Percentiles rank a stretch among this genome's conserved stretches.
phyloP scores from a whole-genome alignment of 2,113 vertebrate species.

The Origma solitaria region DNA sequence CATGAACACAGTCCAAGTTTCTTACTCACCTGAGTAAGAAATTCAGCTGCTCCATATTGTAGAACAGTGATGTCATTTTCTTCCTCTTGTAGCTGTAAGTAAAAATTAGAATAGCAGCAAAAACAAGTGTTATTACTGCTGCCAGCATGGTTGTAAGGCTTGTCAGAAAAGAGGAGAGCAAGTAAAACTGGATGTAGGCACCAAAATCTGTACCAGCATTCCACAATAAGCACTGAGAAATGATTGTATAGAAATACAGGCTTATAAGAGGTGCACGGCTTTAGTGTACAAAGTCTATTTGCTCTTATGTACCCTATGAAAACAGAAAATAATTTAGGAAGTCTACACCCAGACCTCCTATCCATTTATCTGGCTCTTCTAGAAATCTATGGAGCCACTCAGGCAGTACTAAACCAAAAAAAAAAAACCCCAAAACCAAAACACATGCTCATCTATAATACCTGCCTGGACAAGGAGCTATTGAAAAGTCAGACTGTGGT shows the following conservation, averaged over 20 bases:
- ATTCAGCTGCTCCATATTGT: neutral
- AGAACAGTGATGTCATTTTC: neutral
- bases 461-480: neutral
- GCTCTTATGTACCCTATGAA: neutral
- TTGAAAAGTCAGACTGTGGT: neutral
- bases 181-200: neutral
- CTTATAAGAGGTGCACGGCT: neutral
- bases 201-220: neutral
- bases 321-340: neutral
- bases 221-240: neutral
- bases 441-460: neutral
- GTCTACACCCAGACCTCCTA: neutral
- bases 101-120: neutral
- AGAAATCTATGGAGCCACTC: neutral
- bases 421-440: neutral
- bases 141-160: neutral
- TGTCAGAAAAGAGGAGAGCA: neutral
- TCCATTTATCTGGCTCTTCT: neutral
- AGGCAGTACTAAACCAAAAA: neutral
- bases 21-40: neutral
- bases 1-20: neutral
- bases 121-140: neutral
- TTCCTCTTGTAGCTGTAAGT: neutral
- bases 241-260: neutral
- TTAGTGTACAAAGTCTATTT: neutral